These are phyloP conservation scores for Eumaeus atala DNA, from an alignment of 1,140 invertebrate genomes.

Conservation along the genomic window DNA sequence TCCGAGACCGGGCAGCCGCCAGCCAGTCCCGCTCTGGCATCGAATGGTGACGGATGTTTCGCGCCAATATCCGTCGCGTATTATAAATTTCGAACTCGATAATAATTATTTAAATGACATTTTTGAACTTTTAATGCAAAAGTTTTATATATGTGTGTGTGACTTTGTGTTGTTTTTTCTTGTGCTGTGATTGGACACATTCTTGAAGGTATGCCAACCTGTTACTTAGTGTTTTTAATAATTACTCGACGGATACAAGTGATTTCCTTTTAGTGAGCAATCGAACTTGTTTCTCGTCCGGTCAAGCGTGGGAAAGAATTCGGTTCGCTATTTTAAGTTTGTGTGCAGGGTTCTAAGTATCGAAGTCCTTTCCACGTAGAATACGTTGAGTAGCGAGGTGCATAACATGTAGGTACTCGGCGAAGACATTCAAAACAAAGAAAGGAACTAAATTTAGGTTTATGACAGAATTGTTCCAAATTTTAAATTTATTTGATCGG, in stretches of 20 bases:
- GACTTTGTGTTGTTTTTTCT: constrained; percentile 32
- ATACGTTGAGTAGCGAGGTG: background rate
- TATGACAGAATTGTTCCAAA: background rate
- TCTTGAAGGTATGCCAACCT: constrained; percentile 48
- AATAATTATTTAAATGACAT: constrained; percentile 28
- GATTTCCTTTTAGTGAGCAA: constrained; percentile 63
- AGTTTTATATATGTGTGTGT: constrained; percentile 44
- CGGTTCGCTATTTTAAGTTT: constrained; percentile 37
- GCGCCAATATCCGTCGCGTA: constrained; percentile 38
- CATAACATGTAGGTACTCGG: background rate
- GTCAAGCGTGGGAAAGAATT: constrained; percentile 64
- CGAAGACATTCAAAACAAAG: too few species aligned
- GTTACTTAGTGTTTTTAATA: constrained; percentile 45
- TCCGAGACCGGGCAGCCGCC: background rate
- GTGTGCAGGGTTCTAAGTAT: background rate
- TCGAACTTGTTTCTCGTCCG: constrained; percentile 59
- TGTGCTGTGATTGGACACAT: constrained; percentile 28
- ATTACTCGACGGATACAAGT: constrained; percentile 44
- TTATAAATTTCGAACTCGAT: constrained; percentile 26
- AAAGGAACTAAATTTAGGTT: too few species aligned
- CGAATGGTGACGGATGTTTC: constrained; percentile 21
- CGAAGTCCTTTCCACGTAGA: too few species aligned
- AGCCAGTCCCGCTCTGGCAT: constrained; percentile 42
- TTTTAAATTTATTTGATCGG: background rate
- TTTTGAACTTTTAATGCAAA: constrained; percentile 43